Base-by-base conservation (phyloP, 2,797 vertebrate species). In the Artibeus jamaicensis region DNA sequence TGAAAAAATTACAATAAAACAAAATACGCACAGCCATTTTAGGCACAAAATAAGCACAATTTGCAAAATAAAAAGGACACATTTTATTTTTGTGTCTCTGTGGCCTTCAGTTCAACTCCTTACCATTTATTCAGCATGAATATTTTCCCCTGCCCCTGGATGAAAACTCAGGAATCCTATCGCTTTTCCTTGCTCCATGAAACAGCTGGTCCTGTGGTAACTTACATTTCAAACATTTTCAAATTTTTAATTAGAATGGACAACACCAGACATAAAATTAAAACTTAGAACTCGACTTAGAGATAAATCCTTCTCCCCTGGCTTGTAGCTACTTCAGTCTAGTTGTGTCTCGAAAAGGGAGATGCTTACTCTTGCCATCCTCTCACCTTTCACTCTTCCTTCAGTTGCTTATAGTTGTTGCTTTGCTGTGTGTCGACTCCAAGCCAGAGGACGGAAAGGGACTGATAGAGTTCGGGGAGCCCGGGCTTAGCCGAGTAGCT, bases 401-500 rank as follows among this genome's bases (percentile, higher is more conserved):
- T 59, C 14, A 42, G 0, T 65, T 44, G 2, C 29, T 74, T 94
- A 53, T 53, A n/a, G 2, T 42, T 34, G 8, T 62, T 42, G 32
- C 70, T 65, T 68, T 46, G 11, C 37, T 85, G 65, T 39, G 2
- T 68, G 26, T 87, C 26, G 74, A 24, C 22, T 55, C 2, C 29
- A 74, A 29, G 3, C 34, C 37, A 59, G 32, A 11, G 22, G 53
- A 39, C 70, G 39, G 32, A 88, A 22, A 39, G 22, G 22, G 24
- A 4, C 6, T 3, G 3, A 44, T 3, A 76, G 3, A 8, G 0
- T 39, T 59, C 32, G 2, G 24, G 18, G 2, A 21, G 6, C 59
- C 73, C 2, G 11, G 71, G 42, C 50, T 71, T 74, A n/a, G 46
- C 19, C 26, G 14, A 46, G 10, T 37, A 70, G 32, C 18, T 55